Evolutionary conservation across 2,113 vertebrate species (phyloP).

Genomic region (Hippocampus barbouri): DNA sequence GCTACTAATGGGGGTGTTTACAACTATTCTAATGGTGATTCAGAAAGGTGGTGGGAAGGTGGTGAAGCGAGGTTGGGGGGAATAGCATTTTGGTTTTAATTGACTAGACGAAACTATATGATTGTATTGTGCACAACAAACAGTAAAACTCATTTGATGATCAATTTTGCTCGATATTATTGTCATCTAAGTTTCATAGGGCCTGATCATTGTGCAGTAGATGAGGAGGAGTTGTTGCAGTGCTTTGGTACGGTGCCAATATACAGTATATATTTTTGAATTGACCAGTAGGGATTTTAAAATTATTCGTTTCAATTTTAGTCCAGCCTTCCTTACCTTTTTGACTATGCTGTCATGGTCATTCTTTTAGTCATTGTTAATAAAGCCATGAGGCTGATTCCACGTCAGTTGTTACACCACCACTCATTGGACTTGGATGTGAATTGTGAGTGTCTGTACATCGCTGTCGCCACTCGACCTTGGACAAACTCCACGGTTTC

Average conservation of each 20-base stretch:
- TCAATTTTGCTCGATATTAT: too few relatives aligned
- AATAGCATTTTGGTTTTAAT: conserved; percentile 17
- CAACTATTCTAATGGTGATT: conserved; percentile 14
- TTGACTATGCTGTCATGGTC: too few relatives aligned
- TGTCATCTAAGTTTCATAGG: not conserved
- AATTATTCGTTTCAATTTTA: not conserved
- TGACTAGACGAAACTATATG: too few relatives aligned
- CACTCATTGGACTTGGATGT: not conserved
- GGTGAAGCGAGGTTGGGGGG: not conserved
- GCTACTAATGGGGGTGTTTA: conserved; percentile 22
- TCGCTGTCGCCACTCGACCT: not conserved
- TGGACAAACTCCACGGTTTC: not conserved
- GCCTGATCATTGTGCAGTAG: not conserved
- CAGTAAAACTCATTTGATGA: not conserved
- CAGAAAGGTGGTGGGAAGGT: not conserved
- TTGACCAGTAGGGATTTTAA: too few relatives aligned
- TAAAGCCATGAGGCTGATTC: not conserved
- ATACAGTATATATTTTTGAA: not conserved
- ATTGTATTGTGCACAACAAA: conserved; percentile 6
- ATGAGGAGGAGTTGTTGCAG: not conserved
- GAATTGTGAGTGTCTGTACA: not conserved
- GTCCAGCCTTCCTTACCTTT: not conserved
- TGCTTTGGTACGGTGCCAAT: not conserved
- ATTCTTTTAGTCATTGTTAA: not conserved
- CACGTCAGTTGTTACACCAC: not conserved